Conservation (phyloP, 1,140 invertebrate species). For the Pseudachorutes palmiensis region DNA sequence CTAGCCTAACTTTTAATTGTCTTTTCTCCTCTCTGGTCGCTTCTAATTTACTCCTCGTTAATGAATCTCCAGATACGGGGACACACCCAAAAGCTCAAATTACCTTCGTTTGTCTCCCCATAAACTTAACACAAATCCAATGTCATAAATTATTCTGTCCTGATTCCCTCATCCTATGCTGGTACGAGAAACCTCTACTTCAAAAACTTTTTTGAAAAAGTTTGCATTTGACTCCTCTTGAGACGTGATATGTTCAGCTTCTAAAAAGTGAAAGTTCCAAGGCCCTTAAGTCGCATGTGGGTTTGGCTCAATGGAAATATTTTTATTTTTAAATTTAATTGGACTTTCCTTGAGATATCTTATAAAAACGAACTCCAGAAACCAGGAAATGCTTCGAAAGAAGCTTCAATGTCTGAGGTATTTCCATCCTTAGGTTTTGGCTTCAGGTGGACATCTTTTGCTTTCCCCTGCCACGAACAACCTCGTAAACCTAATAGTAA, state of each 20-base stretch:
- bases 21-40: not conserved
- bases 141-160: not conserved
- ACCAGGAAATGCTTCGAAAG: no score
- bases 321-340: no score
- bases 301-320: no score
- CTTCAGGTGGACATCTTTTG: not conserved
- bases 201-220: not conserved
- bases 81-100: not conserved
- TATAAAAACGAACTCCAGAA: no score
- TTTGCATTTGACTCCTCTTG: no score
- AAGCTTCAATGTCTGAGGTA: no score
- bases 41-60: not conserved
- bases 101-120: not conserved
- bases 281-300: no score
- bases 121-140: not conserved
- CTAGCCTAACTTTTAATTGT: not conserved
- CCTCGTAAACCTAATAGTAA: not conserved
- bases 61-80: not conserved
- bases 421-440: no score
- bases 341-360: no score
- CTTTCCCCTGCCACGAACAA: not conserved
- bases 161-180: not conserved
- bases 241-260: no score
- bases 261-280: no score
- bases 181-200: not conserved